Base-by-base conservation (phyloP, 2,113 vertebrate species). In the Nerophis ophidion region DNA sequence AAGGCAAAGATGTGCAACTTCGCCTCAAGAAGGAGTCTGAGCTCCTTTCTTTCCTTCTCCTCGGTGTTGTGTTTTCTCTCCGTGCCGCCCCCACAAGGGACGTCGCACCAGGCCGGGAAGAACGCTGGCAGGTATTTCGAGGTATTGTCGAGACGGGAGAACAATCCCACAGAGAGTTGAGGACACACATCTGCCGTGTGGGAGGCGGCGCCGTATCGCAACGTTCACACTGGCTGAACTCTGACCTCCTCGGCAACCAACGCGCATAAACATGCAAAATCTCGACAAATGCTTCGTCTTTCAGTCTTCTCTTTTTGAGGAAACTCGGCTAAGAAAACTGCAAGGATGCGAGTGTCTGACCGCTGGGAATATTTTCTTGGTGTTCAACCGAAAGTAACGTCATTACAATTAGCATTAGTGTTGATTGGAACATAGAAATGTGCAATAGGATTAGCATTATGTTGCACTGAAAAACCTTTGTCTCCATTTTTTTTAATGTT, bases 301-400 rank as follows among this genome's bases (percentile, higher is more conserved):
- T 17, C n/a, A 4, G 40, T 11, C 40, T 44, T 44, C 40, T 12
- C 40, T 44, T 44, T 44, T 8, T 40, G 38, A 40, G 38, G 38
- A 40, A 8, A 40, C 3, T 40, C 10, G 38, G 6, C 8, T 2
- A 5, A 40, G 38, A 40, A 8, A 3, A 40, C 38, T 9, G 38
- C 38, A 80, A 72, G 80, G 76, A 82, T 86, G 84, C 80, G 84
- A 82, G 82, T 77, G 77, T 86, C 81, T 86, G 81, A 87, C 81
- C 81, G 81, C 79, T 81, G 86, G 83, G 79, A 86, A 87, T 87
- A 82, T 82, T 83, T 86, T 81, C n/a, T 83, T 81, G 83, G 71
- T 75, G 84, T 86, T 88, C 84, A 83, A 85, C 85, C 80, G 0
- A 9, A 3, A 26, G 4, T 1, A 2, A 26, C 26, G 26, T 26